These are phyloP conservation scores for Drosophila kurseongensis DNA, from an alignment of 1,140 invertebrate species.

Conservation along the genomic window DNA sequence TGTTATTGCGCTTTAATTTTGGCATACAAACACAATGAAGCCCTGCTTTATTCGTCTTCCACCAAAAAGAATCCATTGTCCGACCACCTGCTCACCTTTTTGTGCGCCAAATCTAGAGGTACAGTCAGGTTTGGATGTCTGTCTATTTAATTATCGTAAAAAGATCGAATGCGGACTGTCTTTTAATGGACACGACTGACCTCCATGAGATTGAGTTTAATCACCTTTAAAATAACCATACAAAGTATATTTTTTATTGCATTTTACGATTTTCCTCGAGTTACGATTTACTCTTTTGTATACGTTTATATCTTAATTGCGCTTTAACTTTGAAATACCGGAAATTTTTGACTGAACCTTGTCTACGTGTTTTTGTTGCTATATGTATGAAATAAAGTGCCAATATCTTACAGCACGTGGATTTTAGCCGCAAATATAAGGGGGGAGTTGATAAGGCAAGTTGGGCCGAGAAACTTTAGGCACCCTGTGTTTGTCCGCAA, in stretches of 20 bases:
- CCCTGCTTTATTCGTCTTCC: constrained; percentile 43
- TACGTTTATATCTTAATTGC: constrained; percentile 15
- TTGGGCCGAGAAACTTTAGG: constrained; percentile 5
- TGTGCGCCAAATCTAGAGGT: constrained; percentile 23
- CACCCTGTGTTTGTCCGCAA: constrained; percentile 55
- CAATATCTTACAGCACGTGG: constrained; percentile 25
- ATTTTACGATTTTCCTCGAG: constrained; percentile 23
- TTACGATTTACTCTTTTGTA: constrained; percentile 16
- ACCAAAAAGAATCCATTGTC: constrained; percentile 18
- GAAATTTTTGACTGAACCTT: constrained; percentile 14
- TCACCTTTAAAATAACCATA: constrained; percentile 26
- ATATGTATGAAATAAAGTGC: constrained; percentile 4
- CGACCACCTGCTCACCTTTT: constrained; percentile 48
- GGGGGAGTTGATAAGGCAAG: constrained; percentile 20
- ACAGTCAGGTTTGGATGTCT: constrained; percentile 19
- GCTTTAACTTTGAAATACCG: constrained; percentile 32
- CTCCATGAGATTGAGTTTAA: constrained; percentile 41
- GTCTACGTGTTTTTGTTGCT: constrained; percentile 13
- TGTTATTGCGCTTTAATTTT: constrained; percentile 66
- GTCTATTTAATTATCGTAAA: constrained; percentile 17
- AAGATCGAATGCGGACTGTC: not conserved
- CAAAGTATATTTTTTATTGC: constrained; percentile 8
- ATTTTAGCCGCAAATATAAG: constrained; percentile 3
- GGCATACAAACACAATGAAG: constrained; percentile 9
- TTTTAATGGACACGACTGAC: constrained; percentile 33